Percentiles rank a stretch among this genome's conserved stretches.
Evolutionary conservation across 2,888 invertebrate species (phyloP).

Genomic region (Villa cingulata): DNA sequence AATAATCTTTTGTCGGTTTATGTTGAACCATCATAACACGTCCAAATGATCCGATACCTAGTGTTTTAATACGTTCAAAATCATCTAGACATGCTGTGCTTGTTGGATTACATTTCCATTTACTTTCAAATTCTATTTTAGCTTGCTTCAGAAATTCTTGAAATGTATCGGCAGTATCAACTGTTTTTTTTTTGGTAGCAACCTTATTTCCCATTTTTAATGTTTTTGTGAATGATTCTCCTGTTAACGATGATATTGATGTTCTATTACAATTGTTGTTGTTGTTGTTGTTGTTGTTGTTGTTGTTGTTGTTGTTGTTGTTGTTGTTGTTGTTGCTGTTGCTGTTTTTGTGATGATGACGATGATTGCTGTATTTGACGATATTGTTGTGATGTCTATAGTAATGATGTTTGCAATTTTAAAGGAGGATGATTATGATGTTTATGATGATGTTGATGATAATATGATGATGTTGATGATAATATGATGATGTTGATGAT

Average conservation of each 20-base stretch:
- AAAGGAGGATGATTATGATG: conserved; percentile 15
- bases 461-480: no score
- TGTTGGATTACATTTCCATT: conserved; percentile 93
- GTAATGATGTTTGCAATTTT: conserved; percentile 15
- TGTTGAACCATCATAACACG: conserved; percentile 99
- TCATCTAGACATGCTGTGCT: conserved; percentile 95
- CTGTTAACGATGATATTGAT: neutral
- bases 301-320: conserved; percentile 8
- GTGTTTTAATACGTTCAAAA: conserved; percentile 96
- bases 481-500: no score
- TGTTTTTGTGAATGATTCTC: no score
- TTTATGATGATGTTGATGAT: no score
- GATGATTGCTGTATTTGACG: conserved; percentile 12
- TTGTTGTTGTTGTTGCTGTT: conserved; percentile 8
- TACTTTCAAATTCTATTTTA: conserved; percentile 94
- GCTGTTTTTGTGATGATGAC: conserved; percentile 5
- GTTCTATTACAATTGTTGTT: conserved; percentile 5
- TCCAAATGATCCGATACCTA: conserved; percentile 98
- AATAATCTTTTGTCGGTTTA: conserved; percentile 91
- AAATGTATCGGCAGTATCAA: conserved; percentile 96
- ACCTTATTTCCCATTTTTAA: conserved; percentile 91
- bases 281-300: no score
- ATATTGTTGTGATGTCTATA: conserved; percentile 14
- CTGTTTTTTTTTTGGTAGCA: conserved; percentile 93
- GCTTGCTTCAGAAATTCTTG: conserved; percentile 97